Evolutionary conservation across 1,140 invertebrate genomes (phyloP).

Genomic region (Drosophila varians): DNA sequence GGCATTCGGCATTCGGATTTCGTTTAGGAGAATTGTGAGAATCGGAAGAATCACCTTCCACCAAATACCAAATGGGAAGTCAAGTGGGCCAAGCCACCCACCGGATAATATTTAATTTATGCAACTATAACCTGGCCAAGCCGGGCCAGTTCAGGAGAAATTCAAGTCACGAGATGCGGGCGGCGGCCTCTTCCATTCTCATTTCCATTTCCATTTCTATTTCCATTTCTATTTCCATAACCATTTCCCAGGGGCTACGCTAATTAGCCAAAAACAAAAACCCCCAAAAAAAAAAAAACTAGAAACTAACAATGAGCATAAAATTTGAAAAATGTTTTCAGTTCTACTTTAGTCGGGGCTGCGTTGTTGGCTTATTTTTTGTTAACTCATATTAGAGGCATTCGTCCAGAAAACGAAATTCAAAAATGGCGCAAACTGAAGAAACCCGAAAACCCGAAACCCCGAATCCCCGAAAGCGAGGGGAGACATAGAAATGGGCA

Average conservation of each 20-base stretch:
- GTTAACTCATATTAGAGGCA: conserved; percentile 78
- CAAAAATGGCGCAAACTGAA: conserved; percentile 60
- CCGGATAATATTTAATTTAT: conserved; percentile 69
- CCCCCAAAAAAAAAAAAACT: conserved; percentile 21
- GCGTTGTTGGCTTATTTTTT: conserved; percentile 10
- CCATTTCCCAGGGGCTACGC: conserved; percentile 71
- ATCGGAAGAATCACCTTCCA: conserved; percentile 21
- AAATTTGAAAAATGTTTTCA: conserved; percentile 64
- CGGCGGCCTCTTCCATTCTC: too few relatives aligned
- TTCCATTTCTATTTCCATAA: conserved; percentile 53
- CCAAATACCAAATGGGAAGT: conserved; percentile 22
- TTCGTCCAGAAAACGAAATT: conserved; percentile 80
- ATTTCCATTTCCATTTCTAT: conserved; percentile 23
- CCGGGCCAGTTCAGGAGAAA: conserved; percentile 54
- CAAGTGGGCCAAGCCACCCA: conserved; percentile 45
- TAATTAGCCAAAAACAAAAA: conserved; percentile 78
- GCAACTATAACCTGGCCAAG: conserved; percentile 47
- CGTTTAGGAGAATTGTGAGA: too few relatives aligned
- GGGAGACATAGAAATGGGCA: conserved; percentile 23
- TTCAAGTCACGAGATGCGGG: conserved; percentile 62
- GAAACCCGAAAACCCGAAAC: conserved; percentile 12
- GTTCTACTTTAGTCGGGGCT: conserved; percentile 26
- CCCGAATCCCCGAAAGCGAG: background rate
- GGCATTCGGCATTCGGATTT: too few relatives aligned
- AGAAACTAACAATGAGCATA: conserved; percentile 73